Evolutionary conservation across 2,113 vertebrate genomes (phyloP), one percentile per base, ranked within the genome.

Genomic region (Osmerus eperlanus): DNA sequence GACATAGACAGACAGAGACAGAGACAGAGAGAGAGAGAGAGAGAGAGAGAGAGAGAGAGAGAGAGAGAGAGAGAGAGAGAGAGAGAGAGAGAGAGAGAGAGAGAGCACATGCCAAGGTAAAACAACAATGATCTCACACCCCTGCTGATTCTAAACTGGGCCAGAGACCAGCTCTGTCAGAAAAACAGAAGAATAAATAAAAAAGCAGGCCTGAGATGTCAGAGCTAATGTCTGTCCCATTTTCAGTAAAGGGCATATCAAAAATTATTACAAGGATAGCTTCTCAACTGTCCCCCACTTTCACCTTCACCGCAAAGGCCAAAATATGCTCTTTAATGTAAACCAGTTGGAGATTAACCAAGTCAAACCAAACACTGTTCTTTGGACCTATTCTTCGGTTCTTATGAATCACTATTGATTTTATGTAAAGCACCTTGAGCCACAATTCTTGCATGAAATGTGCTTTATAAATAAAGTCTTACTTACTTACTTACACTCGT

Each of bases 101-200:
- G 80, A 79, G 71, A 14, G 59, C 68, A 65, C 4, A 18, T 52
- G 71, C 66, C 8, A 64, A 56, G 63, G 63, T 21, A 79, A 81
- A 89, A 86, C 65, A 82, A 87, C 78, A 86, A 71, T 86, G 81
- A 89, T 79, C 83, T 88, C 82, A 88, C 72, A 64, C 71, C 65
- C 69, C 67, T 76, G 68, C 74, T 86, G 83, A 76, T 86, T 87
- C 83, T 69, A 75, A 82, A 87, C 60, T 73, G 77, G 81, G 80
- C 79, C 63, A 72, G 64, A 75, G 81, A 78, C 82, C 83, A 85
- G 76, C 51, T 77, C 79, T 84, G 84, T 85, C 76, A 78, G 77
- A 81, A 80, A 82, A 66, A 64, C 71, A 68, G 66, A 82, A 55
- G 67, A 84, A 72, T 53, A 68, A 53, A 76, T 56, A 47, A 62